A percentile compares a stretch with the other conserved stretches of the same genome.
These are phyloP conservation scores for Bungarus multicinctus DNA, from an alignment of 2,113 vertebrate genomes.

Conservation along the genomic window DNA sequence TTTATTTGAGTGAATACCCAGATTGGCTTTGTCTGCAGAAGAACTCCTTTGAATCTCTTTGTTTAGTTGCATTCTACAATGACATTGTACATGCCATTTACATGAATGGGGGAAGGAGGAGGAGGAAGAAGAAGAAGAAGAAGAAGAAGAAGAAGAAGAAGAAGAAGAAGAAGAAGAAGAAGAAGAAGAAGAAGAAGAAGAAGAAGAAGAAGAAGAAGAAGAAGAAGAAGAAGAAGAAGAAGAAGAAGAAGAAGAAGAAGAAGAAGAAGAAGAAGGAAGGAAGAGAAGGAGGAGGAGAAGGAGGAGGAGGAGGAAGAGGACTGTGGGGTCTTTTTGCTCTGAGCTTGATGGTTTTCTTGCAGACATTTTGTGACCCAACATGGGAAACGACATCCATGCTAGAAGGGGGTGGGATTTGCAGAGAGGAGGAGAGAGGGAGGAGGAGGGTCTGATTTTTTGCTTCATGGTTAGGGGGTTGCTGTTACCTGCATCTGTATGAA, in stretches of 20 bases:
- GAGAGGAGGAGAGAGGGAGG: too few relatives aligned
- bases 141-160: background rate
- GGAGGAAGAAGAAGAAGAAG: background rate
- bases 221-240: background rate
- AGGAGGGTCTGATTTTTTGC: background rate
- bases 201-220: background rate
- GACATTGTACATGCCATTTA: slow-evolving; percentile 46
- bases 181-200: fast-evolving
- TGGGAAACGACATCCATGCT: background rate
- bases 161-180: background rate
- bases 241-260: fast-evolving
- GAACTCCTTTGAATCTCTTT: background rate
- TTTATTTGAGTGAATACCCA: background rate
- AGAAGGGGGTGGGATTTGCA: background rate
- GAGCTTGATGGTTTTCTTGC: too few relatives aligned
- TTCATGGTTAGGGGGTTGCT: background rate
- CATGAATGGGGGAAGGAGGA: background rate
- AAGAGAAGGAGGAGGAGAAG: background rate
- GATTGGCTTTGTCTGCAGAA: background rate
- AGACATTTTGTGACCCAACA: too few relatives aligned
- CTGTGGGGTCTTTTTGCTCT: too few relatives aligned
- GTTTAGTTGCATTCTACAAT: slow-evolving; percentile 29
- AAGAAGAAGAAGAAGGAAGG: background rate
- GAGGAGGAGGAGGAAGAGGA: background rate
- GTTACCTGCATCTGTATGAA: background rate